These are phyloP conservation scores for Heliconius congener DNA, from an alignment of 1,140 invertebrate species.

Conservation along the genomic window DNA sequence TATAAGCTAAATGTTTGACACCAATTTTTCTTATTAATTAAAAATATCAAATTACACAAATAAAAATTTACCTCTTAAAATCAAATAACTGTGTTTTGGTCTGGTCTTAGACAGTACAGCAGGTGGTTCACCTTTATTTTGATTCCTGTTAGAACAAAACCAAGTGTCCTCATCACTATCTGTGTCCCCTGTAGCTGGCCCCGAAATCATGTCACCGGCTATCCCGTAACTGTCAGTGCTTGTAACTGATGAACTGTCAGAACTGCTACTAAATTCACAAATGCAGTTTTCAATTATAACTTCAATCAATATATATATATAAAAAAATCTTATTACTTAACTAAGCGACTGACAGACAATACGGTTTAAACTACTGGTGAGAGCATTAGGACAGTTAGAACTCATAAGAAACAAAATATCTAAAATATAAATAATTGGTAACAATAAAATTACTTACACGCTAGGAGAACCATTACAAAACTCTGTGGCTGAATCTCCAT, in stretches of 20 bases:
- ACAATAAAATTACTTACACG: slow-evolving; percentile 35
- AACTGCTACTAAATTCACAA: slow-evolving; percentile 33
- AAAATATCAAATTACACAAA: neutral
- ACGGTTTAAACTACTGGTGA: neutral
- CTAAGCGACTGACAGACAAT: neutral
- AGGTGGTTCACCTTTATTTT: slow-evolving; percentile 66
- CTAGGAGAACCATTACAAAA: slow-evolving; percentile 39
- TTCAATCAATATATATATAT: neutral
- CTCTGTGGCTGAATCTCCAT: slow-evolving; percentile 39
- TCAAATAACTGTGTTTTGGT: slow-evolving; percentile 86
- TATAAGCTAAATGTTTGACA: neutral
- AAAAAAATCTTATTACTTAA: neutral
- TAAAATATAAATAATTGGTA: neutral
- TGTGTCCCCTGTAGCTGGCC: slow-evolving; percentile 26
- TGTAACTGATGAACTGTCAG: slow-evolving; percentile 38
- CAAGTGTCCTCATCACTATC: slow-evolving; percentile 46
- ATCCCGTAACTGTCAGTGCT: slow-evolving; percentile 37
- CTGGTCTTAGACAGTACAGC: slow-evolving; percentile 82
- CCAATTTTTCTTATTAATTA: neutral
- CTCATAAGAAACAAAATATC: neutral
- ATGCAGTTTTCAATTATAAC: neutral
- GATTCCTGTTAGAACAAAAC: slow-evolving; percentile 42
- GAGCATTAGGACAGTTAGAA: neutral
- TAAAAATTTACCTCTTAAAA: slow-evolving; percentile 69
- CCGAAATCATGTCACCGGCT: slow-evolving; percentile 31